A percentile compares a stretch with the other conserved stretches of the same genome.
Evolutionary conservation across 1,140 invertebrate genomes (phyloP).

Genomic region (Amphibalanus amphitrite): DNA sequence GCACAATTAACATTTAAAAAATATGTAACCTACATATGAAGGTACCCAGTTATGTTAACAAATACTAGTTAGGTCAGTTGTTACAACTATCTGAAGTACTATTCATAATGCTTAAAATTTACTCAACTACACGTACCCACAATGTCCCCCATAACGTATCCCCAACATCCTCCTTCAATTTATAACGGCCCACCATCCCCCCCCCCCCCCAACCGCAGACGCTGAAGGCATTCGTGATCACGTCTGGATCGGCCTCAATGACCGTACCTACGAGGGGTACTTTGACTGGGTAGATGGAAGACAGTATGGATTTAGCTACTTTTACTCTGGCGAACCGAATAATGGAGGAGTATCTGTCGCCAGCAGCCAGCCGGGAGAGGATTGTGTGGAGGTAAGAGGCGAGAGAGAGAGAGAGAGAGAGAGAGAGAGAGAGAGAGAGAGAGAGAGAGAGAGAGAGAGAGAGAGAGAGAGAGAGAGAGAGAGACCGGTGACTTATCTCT

Average conservation of each 20-base stretch:
- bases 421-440: neutral
- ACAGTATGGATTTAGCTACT: neutral
- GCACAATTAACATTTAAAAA: no score
- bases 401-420: constrained; percentile 7
- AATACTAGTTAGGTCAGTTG: no score
- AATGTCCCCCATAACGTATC: neutral
- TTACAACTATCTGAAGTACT: no score
- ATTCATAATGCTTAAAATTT: neutral
- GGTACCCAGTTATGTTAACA: no score
- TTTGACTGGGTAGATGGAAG: neutral
- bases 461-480: constrained; percentile 6
- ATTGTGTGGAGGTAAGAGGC: neutral
- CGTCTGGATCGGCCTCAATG: neutral
- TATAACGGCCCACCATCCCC: neutral
- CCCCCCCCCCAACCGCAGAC: neutral
- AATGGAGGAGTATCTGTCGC: neutral
- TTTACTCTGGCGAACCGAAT: neutral
- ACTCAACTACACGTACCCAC: neutral
- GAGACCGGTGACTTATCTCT: no score
- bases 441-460: constrained; percentile 2
- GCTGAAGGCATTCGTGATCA: neutral
- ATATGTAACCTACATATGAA: no score
- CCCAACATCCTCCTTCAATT: no score
- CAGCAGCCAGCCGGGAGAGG: neutral
- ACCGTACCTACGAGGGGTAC: neutral